A percentile compares a stretch with the other conserved stretches of the same genome.
phyloP scores from a whole-genome alignment of 2,113 vertebrate species.

The Xenopus tropicalis region DNA sequence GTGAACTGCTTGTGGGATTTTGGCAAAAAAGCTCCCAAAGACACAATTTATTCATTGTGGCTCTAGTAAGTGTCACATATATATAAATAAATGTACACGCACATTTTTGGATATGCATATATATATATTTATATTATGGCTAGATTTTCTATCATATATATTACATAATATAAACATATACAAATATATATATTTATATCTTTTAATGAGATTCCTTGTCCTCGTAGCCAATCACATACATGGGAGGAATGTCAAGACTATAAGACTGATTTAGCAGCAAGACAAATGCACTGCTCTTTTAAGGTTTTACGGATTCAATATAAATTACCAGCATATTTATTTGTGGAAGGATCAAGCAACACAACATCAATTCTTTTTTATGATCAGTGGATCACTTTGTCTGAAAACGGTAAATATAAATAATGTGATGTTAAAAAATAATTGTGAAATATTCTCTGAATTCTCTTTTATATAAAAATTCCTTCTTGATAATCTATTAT shows the following conservation, averaged over 20 bases:
- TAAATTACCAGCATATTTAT: not conserved
- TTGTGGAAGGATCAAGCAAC: not conserved
- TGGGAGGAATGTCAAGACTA: not conserved
- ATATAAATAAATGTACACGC: too few relatives aligned
- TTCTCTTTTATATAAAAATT: too few relatives aligned
- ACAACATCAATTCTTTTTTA: not conserved
- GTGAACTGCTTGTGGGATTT: slow-evolving; percentile 63
- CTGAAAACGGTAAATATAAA: not conserved
- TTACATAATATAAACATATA: too few relatives aligned
- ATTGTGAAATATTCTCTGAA: too few relatives aligned
- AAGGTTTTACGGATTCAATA: not conserved
- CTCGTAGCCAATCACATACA: not conserved
- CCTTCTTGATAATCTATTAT: too few relatives aligned
- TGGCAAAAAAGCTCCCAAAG: slow-evolving; percentile 50
- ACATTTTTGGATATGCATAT: too few relatives aligned
- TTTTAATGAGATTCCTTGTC: too few relatives aligned
- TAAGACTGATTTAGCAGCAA: not conserved
- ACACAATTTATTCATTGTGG: slow-evolving; percentile 55
- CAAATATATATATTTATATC: too few relatives aligned
- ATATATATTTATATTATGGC: too few relatives aligned
- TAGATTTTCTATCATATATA: too few relatives aligned
- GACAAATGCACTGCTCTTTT: not conserved
- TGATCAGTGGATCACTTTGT: not conserved
- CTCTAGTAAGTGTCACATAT: slow-evolving; percentile 10
- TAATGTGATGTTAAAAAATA: too few relatives aligned